These are phyloP conservation scores for Calycopis cecrops DNA, from an alignment of 1,140 invertebrate genomes.

Conservation along the genomic window DNA sequence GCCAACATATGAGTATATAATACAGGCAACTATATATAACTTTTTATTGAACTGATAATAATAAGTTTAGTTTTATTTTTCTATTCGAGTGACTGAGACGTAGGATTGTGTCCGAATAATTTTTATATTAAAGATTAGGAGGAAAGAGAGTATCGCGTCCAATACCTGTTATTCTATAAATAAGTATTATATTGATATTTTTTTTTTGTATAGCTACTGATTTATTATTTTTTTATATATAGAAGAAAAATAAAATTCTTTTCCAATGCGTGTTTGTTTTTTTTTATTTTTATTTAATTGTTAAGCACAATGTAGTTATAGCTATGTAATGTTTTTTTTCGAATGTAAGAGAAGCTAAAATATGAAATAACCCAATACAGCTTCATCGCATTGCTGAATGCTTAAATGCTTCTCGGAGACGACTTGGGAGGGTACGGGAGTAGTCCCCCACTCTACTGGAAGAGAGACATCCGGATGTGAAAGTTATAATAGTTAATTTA, in stretches of 20 bases:
- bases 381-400: too few species aligned
- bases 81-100: background rate
- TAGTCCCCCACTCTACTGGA: too few species aligned
- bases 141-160: conserved; percentile 61
- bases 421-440: too few species aligned
- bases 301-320: background rate
- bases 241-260: conserved; percentile 58
- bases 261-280: conserved; percentile 31
- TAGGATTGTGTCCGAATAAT: conserved; percentile 53
- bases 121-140: conserved; percentile 73
- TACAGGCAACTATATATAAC: conserved; percentile 34
- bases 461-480: too few species aligned
- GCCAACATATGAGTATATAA: conserved; percentile 4
- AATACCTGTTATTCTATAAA: conserved; percentile 59
- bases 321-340: too few species aligned
- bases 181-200: conserved; percentile 69
- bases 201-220: conserved; percentile 63
- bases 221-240: conserved; percentile 69
- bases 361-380: too few species aligned
- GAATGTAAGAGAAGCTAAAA: too few species aligned
- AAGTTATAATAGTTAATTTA: too few species aligned
- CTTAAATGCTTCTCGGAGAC: too few species aligned
- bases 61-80: conserved; percentile 16
- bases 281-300: background rate
- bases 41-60: conserved; percentile 59